These are phyloP conservation scores for Chrysoperla carnea DNA, from an alignment of 1,140 invertebrate species.

Conservation along the genomic window DNA sequence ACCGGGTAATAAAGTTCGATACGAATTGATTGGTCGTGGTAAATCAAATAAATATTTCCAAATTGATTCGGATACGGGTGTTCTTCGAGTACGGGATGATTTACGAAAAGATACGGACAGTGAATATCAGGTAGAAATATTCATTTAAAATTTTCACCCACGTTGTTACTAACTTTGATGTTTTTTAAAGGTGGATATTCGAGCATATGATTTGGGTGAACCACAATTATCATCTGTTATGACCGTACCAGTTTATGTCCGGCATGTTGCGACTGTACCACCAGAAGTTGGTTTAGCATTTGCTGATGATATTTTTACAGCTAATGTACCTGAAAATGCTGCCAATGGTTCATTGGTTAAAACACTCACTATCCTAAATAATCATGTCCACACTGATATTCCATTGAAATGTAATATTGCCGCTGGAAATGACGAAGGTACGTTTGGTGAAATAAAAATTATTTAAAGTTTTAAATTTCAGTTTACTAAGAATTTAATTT, in stretches of 20 bases:
- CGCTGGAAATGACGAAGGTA: conserved; percentile 45
- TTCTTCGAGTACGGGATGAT: conserved; percentile 60
- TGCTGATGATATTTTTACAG: conserved; percentile 62
- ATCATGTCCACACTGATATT: conserved; percentile 38
- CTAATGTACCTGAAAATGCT: conserved; percentile 62
- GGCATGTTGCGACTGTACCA: conserved; percentile 47
- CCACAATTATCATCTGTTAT: conserved; percentile 64
- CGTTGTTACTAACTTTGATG: conserved; percentile 1
- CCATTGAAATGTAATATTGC: conserved; percentile 57
- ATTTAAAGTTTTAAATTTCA: conserved; percentile 1
- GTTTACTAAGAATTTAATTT: conserved; percentile 7
- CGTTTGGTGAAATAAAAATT: not conserved
- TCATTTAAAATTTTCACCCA: not conserved
- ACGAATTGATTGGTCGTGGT: conserved; percentile 63
- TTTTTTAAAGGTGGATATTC: conserved; percentile 50
- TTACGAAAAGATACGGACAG: conserved; percentile 66
- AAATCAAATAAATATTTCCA: conserved; percentile 70
- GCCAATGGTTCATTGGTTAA: conserved; percentile 47
- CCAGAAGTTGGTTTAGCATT: conserved; percentile 61
- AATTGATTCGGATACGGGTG: conserved; percentile 66
- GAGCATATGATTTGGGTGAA: conserved; percentile 72
- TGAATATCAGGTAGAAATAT: conserved; percentile 50
- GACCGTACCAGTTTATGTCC: conserved; percentile 63
- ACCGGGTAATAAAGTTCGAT: conserved; percentile 62
- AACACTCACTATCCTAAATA: conserved; percentile 55